Percentiles rank a stretch among this genome's conserved stretches.
Evolutionary conservation across 2,888 invertebrate genomes (phyloP).

Genomic region (Anagyrus pseudococci): DNA sequence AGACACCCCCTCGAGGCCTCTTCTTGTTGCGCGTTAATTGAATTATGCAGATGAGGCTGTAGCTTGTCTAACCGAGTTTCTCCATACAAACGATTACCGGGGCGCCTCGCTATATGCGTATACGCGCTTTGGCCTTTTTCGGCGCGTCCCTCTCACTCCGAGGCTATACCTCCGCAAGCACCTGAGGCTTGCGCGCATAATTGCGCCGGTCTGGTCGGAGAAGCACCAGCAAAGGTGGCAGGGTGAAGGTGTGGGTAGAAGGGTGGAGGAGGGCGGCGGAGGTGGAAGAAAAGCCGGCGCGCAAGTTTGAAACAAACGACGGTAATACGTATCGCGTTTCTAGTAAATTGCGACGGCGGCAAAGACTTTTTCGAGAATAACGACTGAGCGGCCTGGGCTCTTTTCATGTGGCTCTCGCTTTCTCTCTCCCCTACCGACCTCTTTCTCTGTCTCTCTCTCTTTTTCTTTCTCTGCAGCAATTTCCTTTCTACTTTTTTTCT

Average conservation of each 20-base stretch:
- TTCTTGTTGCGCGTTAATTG: slow-evolving; percentile 29
- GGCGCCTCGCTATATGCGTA: background rate
- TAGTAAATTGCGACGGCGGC: slow-evolving; percentile 2
- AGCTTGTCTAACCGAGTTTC: slow-evolving; percentile 3
- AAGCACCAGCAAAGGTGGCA: no score
- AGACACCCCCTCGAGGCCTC: background rate
- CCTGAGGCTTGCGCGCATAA: slow-evolving; percentile 23
- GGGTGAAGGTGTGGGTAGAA: no score
- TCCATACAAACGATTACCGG: slow-evolving; percentile 25
- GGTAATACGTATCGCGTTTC: slow-evolving; percentile 10
- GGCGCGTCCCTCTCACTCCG: background rate
- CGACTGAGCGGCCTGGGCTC: background rate
- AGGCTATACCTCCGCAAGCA: slow-evolving; percentile 2
- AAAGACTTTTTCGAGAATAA: background rate
- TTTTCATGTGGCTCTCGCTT: background rate
- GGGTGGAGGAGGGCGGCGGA: background rate
- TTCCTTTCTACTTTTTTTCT: background rate
- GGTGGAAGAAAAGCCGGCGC: background rate
- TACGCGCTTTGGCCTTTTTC: background rate
- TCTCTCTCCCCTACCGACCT: background rate
- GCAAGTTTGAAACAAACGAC: slow-evolving; percentile 21
- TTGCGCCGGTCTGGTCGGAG: slow-evolving; percentile 3
- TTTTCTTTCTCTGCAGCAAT: background rate
- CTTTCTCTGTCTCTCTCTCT: background rate
- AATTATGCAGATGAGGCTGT: slow-evolving; percentile 34